Conservation (phyloP, 2,888 invertebrate species). For the Tanypteryx hageni region DNA sequence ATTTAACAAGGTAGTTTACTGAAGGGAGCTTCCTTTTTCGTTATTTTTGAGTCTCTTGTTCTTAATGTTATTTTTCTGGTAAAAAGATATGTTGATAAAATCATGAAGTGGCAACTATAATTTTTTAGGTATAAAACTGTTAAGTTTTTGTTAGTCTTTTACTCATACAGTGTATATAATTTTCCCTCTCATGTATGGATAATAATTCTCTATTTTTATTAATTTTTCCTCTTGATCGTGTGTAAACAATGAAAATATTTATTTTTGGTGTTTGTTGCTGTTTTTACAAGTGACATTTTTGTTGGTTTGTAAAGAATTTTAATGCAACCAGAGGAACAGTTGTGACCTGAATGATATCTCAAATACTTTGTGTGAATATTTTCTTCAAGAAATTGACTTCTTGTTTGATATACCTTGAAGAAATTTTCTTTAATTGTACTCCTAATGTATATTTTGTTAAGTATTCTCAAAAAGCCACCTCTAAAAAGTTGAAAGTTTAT, state of each 20-base stretch:
- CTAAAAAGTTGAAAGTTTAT: not conserved
- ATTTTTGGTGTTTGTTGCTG: not conserved
- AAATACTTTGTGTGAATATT: not conserved
- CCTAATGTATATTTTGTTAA: slow-evolving; percentile 1
- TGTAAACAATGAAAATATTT: too few species aligned
- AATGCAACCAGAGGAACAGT: slow-evolving; percentile 48
- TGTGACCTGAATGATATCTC: not conserved
- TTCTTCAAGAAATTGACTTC: not conserved
- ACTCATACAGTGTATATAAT: not conserved
- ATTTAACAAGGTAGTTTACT: too few species aligned
- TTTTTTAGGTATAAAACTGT: too few species aligned
- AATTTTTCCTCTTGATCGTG: too few species aligned
- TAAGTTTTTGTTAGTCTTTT: too few species aligned
- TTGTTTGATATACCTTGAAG: not conserved
- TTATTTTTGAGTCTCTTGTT: too few species aligned
- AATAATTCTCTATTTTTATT: too few species aligned
- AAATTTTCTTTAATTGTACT: not conserved
- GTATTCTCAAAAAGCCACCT: not conserved
- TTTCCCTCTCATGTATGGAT: not conserved
- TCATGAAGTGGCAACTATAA: too few species aligned
- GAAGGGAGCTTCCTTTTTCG: too few species aligned
- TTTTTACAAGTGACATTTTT: not conserved
- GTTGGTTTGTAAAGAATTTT: slow-evolving; percentile 12
- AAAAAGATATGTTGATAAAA: too few species aligned
- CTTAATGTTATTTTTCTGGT: too few species aligned